Base-by-base conservation (phyloP, 1,140 invertebrate species). In the Solenopsis invicta region DNA sequence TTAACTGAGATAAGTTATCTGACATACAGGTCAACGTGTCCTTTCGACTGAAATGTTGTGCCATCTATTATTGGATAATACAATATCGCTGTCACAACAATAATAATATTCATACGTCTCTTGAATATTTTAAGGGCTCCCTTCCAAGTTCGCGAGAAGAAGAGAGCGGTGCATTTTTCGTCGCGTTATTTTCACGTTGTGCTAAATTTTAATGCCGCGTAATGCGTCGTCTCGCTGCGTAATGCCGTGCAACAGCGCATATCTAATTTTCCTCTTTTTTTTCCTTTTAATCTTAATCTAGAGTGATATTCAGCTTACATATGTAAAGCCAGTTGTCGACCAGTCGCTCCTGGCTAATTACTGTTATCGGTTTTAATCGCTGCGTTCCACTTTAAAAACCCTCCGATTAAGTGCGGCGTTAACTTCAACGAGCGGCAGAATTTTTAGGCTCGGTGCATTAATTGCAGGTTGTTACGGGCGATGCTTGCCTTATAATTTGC, bases 391-490 rank as follows among this genome's bases (percentile, higher is more conserved):
- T 74, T 72, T 74, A 74, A 74, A 82, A 74, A 41, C 41, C 21
- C 45, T 61, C 69, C 29, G 69, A 84, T 84, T 84, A 84, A 74
- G 69, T 61, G 67, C n/a, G 24, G 59, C 69, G 67, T 82, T 82
- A 74, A 74, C 41, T 61, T 56, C 56, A 45, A 84, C 69, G 80
- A 50, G 69, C 24, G 41, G 18, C 67, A 41, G 67, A 74, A 84
- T 84, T 84, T 84, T 74, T 84, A 48, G 80, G n/a, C 41, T 61
- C 41, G 52, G 4, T 29, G 13, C n/a, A 75, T 62, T 84, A 75
- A 84, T 84, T 75, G 48, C 29, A 21, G 54, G 54, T 74, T 74
- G 54, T 72, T 82, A 74, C 69, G 24, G 24, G n/a, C n/a, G 41
- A 84, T 62, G 54, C 80, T 50, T 34, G 41, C 45, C 67, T 61